A percentile compares a stretch with the other conserved stretches of the same genome.
Conservation (phyloP, 1,140 invertebrate genomes). For the Tetramorium parvispinum region DNA sequence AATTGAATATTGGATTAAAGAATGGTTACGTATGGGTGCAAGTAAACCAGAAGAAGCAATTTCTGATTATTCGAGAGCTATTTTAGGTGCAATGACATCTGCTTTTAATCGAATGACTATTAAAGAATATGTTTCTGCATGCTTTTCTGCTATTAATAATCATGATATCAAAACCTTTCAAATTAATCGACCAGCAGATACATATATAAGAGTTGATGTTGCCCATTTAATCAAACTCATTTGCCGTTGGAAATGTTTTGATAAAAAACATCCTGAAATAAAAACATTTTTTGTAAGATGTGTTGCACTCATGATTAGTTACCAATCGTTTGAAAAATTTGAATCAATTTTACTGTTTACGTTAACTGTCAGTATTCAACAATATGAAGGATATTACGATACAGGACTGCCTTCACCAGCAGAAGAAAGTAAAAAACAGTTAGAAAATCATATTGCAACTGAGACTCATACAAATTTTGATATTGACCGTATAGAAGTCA, state of each 20-base stretch:
- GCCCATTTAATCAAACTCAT: not conserved
- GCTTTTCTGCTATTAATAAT: not conserved
- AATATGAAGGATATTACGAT: constrained; percentile 15
- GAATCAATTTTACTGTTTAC: constrained; percentile 9
- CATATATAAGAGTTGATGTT: constrained; percentile 19
- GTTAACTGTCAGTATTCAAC: constrained; percentile 15
- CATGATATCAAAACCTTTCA: not conserved
- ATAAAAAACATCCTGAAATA: not conserved
- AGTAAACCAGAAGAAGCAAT: constrained; percentile 19
- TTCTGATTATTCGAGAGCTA: constrained; percentile 24
- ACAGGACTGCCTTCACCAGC: not conserved
- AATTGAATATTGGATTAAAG: constrained; percentile 28
- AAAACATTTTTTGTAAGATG: constrained; percentile 3
- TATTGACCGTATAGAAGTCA: not conserved
- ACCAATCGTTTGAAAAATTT: not conserved
- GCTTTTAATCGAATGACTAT: constrained; percentile 21
- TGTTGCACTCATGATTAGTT: constrained; percentile 14
- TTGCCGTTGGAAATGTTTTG: constrained; percentile 5
- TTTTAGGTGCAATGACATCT: constrained; percentile 19
- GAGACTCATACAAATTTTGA: not conserved
- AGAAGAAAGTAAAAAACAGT: not conserved
- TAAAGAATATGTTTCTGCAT: not conserved
- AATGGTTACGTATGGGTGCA: constrained; percentile 18
- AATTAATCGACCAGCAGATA: not conserved
- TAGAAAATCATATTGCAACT: not conserved